A percentile compares a stretch with the other conserved stretches of the same genome.
Evolutionary conservation across 2,797 vertebrate genomes (phyloP).

Genomic region (Amniataba percoides): DNA sequence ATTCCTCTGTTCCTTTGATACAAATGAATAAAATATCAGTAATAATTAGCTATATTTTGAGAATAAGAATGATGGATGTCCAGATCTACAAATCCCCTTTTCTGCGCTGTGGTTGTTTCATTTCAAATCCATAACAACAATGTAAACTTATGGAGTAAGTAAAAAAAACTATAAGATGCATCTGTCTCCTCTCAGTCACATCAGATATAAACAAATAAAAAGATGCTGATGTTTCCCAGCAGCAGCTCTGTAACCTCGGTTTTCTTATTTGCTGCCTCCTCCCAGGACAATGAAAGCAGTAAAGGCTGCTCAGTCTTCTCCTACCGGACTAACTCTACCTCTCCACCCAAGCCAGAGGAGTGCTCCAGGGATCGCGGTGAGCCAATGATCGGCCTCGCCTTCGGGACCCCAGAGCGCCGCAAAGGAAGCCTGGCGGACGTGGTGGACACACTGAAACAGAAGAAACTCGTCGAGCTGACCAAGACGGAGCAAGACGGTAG

Average conservation of each 20-base stretch:
- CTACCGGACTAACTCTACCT: slow-evolving; percentile 95
- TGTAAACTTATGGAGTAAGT: not conserved
- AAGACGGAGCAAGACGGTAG: slow-evolving; percentile 96
- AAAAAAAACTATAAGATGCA: not conserved
- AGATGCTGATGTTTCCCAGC: not conserved
- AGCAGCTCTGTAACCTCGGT: not conserved
- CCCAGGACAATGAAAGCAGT: slow-evolving; percentile 92
- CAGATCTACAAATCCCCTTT: not conserved
- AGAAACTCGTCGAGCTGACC: slow-evolving; percentile 97
- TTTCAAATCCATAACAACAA: not conserved
- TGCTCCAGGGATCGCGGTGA: slow-evolving; percentile 91
- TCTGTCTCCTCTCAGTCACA: not conserved
- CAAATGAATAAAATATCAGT: not conserved
- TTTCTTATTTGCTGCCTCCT: slow-evolving; percentile 31
- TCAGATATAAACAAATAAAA: not conserved
- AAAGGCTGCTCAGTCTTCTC: slow-evolving; percentile 94
- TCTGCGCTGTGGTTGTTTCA: not conserved
- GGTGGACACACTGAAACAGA: slow-evolving; percentile 97
- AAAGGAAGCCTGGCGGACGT: slow-evolving; percentile 97
- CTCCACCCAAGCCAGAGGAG: slow-evolving; percentile 95
- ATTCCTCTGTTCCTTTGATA: not conserved
- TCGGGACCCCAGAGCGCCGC: slow-evolving; percentile 95
- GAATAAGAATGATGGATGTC: not conserved
- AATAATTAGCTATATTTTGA: not conserved
- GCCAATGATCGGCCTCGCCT: slow-evolving; percentile 88